Evolutionary conservation across 2,113 vertebrate genomes (phyloP).

Genomic region (Oenanthe melanoleuca): DNA sequence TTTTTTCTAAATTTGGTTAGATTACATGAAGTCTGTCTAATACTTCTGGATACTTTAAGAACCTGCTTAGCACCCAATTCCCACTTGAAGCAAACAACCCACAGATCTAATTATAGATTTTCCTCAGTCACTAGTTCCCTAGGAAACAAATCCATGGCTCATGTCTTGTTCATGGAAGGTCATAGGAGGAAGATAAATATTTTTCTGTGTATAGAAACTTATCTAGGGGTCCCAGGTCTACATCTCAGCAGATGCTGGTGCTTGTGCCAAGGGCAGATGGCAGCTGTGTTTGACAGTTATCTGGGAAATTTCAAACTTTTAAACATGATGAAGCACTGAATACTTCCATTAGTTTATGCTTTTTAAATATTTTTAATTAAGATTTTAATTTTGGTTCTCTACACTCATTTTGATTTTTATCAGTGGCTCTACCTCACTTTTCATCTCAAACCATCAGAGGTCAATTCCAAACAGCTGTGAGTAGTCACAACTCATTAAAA

Average conservation of each 20-base stretch:
- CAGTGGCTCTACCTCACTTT: not conserved
- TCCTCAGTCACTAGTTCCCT: slow-evolving; percentile 78
- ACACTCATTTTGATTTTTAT: not conserved
- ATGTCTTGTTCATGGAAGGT: slow-evolving; percentile 76
- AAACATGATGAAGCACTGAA: not conserved
- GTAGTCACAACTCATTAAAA: not conserved
- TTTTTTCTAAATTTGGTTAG: not conserved
- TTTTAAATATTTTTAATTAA: not conserved
- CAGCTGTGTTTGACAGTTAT: slow-evolving; percentile 26
- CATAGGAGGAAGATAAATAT: slow-evolving; percentile 74
- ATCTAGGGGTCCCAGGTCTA: slow-evolving; percentile 79
- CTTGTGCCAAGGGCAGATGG: slow-evolving; percentile 39
- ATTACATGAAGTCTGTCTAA: slow-evolving; percentile 9
- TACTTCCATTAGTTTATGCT: not conserved
- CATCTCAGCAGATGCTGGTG: slow-evolving; percentile 45
- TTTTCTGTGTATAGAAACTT: slow-evolving; percentile 73
- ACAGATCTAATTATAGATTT: slow-evolving; percentile 86
- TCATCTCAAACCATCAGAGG: not conserved
- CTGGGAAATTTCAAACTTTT: not conserved
- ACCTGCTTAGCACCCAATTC: slow-evolving; percentile 71
- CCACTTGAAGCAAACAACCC: slow-evolving; percentile 70
- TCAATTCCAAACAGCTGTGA: not conserved
- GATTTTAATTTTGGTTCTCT: not conserved
- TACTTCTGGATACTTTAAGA: slow-evolving; percentile 58
- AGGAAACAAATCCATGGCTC: slow-evolving; percentile 79